A percentile compares a stretch with the other conserved stretches of the same genome.
These are phyloP conservation scores for Clusia tigrina DNA, from an alignment of 2,888 invertebrate species.

Conservation along the genomic window DNA sequence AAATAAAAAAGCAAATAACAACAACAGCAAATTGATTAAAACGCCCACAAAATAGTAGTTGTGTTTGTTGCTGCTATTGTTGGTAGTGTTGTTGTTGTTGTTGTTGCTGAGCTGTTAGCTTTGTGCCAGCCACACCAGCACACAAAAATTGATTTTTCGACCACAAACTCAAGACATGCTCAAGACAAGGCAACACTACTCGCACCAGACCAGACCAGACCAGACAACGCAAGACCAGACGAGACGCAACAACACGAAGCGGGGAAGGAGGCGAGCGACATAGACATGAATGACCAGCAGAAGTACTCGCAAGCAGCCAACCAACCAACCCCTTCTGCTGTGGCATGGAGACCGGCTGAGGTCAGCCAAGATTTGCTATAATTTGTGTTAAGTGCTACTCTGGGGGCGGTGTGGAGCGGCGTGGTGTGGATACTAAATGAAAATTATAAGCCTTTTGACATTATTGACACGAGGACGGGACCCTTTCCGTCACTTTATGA, in stretches of 20 bases:
- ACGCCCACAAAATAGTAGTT: constrained; percentile 25
- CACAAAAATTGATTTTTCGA: constrained; percentile 25
- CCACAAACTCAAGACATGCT: constrained; percentile 21
- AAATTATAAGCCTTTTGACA: constrained; percentile 18
- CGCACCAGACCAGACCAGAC: no score
- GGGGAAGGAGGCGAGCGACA: no score
- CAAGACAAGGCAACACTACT: constrained; percentile 15
- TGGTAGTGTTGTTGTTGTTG: constrained; percentile 4
- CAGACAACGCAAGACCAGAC: no score
- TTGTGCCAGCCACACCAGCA: not conserved
- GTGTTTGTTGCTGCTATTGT: not conserved
- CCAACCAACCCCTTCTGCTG: no score
- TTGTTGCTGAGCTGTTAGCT: no score
- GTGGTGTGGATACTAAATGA: not conserved
- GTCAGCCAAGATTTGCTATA: constrained; percentile 17
- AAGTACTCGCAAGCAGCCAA: no score
- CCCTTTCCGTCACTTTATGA: not conserved
- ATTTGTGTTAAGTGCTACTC: constrained; percentile 5
- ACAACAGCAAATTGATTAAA: constrained; percentile 26
- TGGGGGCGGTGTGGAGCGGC: no score
- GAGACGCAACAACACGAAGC: no score
- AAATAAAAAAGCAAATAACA: not conserved
- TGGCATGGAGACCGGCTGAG: not conserved
- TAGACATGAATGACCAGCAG: no score
- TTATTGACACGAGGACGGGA: constrained; percentile 9